A percentile compares a stretch with the other conserved stretches of the same genome.
Evolutionary conservation across 2,797 vertebrate genomes (phyloP).

Genomic region (Xyrichtys novacula): DNA sequence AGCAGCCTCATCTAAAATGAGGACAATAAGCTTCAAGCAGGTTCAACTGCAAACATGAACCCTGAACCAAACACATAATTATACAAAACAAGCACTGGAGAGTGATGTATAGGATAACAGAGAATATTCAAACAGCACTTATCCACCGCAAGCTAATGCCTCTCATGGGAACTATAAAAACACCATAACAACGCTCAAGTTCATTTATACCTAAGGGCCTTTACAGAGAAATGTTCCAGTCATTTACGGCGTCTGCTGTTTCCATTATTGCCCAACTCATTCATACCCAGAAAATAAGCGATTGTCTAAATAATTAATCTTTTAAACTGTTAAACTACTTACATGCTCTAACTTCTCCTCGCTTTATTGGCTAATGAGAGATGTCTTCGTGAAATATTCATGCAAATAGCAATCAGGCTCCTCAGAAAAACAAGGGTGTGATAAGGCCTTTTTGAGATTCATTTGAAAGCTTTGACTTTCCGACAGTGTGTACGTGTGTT

Average conservation of each 20-base stretch:
- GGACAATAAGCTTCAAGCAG: neutral
- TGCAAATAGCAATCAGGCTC: slow-evolving; percentile 2
- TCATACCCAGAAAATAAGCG: slow-evolving; percentile 57
- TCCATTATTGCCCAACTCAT: slow-evolving; percentile 64
- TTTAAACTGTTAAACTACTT: slow-evolving; percentile 26
- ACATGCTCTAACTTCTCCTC: slow-evolving; percentile 13
- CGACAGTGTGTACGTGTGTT: neutral
- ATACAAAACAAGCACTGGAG: slow-evolving; percentile 64
- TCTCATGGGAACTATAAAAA: slow-evolving; percentile 70
- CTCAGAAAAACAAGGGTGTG: neutral
- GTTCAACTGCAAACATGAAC: slow-evolving; percentile 15
- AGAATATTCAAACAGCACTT: slow-evolving; percentile 57
- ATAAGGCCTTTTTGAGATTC: slow-evolving; percentile 1
- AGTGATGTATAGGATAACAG: slow-evolving; percentile 52
- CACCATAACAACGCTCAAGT: slow-evolving; percentile 67
- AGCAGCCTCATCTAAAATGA: neutral
- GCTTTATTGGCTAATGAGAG: slow-evolving; percentile 14
- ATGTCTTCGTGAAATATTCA: slow-evolving; percentile 19
- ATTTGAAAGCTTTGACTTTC: neutral
- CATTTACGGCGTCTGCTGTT: slow-evolving; percentile 59
- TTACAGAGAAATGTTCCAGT: slow-evolving; percentile 63
- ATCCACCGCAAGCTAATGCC: slow-evolving; percentile 63
- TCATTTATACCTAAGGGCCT: slow-evolving; percentile 68
- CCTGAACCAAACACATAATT: slow-evolving; percentile 53
- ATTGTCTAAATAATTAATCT: slow-evolving; percentile 67